phyloP scores from a whole-genome alignment of 2,797 vertebrate genomes.

The Diplodus sargus region DNA sequence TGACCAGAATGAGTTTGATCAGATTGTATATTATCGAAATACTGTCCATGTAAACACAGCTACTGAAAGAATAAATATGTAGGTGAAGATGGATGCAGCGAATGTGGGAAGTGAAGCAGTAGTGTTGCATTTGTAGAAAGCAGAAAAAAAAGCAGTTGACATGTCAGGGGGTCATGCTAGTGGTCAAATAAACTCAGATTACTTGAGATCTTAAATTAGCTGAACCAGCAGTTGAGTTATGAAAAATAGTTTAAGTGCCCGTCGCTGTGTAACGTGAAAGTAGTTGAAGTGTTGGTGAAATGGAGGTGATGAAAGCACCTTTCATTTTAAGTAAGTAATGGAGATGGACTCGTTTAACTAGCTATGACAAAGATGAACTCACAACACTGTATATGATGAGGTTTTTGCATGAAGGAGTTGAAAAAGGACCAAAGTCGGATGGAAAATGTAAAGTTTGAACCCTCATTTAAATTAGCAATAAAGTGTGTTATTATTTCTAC shows the following conservation, averaged over 20 bases:
- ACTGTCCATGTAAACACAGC: no score
- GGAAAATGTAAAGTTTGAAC: not conserved
- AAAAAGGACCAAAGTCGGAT: not conserved
- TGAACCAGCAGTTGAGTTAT: not conserved
- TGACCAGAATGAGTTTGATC: no score
- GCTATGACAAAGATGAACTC: not conserved
- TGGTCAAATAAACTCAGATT: not conserved
- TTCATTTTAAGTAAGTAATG: not conserved
- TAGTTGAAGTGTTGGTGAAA: not conserved
- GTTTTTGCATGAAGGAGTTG: not conserved
- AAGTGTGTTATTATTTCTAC: not conserved
- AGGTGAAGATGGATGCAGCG: not conserved
- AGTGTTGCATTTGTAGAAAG: not conserved
- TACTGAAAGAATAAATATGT: not conserved
- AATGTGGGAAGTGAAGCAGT: not conserved
- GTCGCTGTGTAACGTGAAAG: not conserved
- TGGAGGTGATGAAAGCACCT: not conserved
- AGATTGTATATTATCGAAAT: no score
- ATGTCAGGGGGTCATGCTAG: no score
- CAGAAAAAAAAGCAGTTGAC: not conserved
- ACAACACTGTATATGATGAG: not conserved
- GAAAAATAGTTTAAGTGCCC: not conserved
- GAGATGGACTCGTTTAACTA: not conserved
- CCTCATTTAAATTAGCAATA: not conserved
- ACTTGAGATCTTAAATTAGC: not conserved